Evolutionary conservation across 2,113 vertebrate species (phyloP), one percentile per base, ranked within the genome.

Genomic region (Sinocyclocheilus anshuiensis): DNA sequence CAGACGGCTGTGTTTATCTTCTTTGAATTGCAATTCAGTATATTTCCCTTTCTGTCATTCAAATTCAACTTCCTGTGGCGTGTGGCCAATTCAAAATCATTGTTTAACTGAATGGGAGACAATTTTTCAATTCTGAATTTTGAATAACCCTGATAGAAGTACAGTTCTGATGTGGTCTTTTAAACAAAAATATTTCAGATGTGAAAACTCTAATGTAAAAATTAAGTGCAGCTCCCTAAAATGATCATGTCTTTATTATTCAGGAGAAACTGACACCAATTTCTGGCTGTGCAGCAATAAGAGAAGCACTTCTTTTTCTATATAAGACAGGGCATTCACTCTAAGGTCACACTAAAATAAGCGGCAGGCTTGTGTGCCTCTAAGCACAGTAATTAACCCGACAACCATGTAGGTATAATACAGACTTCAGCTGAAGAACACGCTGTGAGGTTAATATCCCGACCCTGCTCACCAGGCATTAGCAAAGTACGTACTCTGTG

Each of bases 371-470:
- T 65, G 20, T 22, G 45, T 76, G 71, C 45, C 18, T 55, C 45
- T 76, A 75, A 50, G 29, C 39, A 18, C 33, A 77, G 86, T 61
- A 55, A 88, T 88, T 85, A 88, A 82, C 87, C 20, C n/a, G 33
- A 85, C n/a, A 69, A 20, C 24, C 42, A 57, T 55, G 53, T 48
- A 8, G 76, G 61, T 85, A 85, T 67, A 71, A 45, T 65, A 33
- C 71, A 82, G 45, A 79, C 74, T 83, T 77, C 42, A 77, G 59
- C 74, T 33, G 36, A 72, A 78, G 50, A 78, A 84, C 33, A 71
- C 12, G 29, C 36, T 79, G 39, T 84, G 42, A 75, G 48, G 67
- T 88, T 77, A 85, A 82, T 83, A 83, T 78, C n/a, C 63, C 29
- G 22, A 50, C 67, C 57, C 4, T 45, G 20, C 61, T 67, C 77